Conservation (phyloP, 2,797 vertebrate genomes). For the Hippoglossus hippoglossus region DNA sequence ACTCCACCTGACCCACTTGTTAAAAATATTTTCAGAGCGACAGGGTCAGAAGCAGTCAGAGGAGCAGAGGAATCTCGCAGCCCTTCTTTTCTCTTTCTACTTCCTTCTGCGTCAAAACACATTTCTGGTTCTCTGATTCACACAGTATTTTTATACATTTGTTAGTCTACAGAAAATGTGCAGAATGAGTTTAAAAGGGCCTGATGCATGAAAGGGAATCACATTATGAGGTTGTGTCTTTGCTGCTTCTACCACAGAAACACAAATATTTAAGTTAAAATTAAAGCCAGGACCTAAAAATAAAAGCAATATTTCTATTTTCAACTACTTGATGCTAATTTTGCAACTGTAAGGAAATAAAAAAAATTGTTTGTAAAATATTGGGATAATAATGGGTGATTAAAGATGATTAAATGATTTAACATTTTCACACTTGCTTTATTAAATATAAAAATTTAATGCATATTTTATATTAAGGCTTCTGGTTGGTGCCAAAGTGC, state of each 20-base stretch:
- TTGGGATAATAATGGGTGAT: too few relatives aligned
- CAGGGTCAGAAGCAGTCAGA: conserved; percentile 41
- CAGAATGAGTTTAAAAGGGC: conserved; percentile 17
- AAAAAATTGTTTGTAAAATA: too few relatives aligned
- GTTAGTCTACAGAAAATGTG: conserved; percentile 17
- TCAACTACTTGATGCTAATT: too few relatives aligned
- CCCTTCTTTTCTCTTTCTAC: conserved; percentile 23
- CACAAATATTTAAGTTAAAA: background rate
- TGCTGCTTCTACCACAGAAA: background rate
- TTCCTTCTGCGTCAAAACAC: conserved; percentile 40
- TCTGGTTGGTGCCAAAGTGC: background rate
- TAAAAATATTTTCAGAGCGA: conserved; percentile 60
- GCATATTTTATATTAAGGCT: conserved; percentile 9
- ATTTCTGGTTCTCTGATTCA: conserved; percentile 39
- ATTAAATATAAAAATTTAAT: conserved; percentile 1
- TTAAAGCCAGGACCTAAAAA: too few relatives aligned
- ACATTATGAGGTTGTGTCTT: background rate
- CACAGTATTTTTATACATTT: conserved; percentile 25
- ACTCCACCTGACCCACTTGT: conserved; percentile 68
- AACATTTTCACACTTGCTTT: background rate
- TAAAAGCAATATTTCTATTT: too few relatives aligned
- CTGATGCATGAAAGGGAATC: conserved; percentile 1
- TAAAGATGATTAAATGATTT: too few relatives aligned
- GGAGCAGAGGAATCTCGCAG: conserved; percentile 21
- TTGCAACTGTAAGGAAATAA: too few relatives aligned